A percentile compares a stretch with the other conserved stretches of the same genome.
Evolutionary conservation across 2,888 invertebrate genomes (phyloP).

Genomic region (Lasioglossum marginatum): DNA sequence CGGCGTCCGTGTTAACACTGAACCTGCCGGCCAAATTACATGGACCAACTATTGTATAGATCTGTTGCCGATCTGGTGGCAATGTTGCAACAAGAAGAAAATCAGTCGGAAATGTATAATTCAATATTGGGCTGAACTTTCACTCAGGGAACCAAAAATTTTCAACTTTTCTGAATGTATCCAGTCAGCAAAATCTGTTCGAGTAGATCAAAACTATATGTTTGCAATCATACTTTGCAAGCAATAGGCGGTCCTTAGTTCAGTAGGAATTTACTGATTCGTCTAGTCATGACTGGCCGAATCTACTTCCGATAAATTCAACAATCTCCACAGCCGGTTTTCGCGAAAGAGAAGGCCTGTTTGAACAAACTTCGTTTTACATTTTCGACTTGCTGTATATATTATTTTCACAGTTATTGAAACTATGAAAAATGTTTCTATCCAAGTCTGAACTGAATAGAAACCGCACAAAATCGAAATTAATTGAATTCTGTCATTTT

Average conservation of each 20-base stretch:
- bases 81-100: not conserved
- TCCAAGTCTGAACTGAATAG: too few species aligned
- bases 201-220: too few species aligned
- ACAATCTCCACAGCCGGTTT: too few species aligned
- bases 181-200: too few species aligned
- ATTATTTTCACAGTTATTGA: too few species aligned
- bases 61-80: not conserved
- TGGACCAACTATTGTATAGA: not conserved
- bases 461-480: not conserved
- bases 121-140: not conserved
- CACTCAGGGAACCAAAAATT: too few species aligned
- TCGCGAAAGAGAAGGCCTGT: not conserved
- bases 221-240: too few species aligned
- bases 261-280: not conserved
- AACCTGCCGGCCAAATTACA: not conserved
- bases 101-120: not conserved
- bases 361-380: not conserved
- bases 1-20: slow-evolving; percentile 7
- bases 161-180: too few species aligned
- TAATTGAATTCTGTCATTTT: not conserved
- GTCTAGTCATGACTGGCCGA: not conserved
- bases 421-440: too few species aligned
- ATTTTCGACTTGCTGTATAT: not conserved
- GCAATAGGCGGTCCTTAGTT: too few species aligned
- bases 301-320: not conserved